Evolutionary conservation across 2,113 vertebrate species (phyloP), one percentile per base, ranked within the genome.

Genomic region (Atractosteus spatula): DNA sequence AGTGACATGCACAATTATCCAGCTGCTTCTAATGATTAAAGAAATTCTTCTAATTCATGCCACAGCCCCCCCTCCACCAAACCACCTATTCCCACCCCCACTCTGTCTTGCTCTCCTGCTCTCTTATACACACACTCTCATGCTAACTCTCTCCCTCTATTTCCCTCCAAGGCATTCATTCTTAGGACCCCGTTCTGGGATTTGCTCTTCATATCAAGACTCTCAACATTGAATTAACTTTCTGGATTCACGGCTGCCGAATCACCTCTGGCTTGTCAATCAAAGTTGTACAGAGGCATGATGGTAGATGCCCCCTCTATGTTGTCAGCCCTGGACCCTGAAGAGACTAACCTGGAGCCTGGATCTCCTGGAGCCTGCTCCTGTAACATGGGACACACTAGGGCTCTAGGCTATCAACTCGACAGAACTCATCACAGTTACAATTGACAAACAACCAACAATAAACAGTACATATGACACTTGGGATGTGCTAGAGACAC

Each of bases 11-110:
- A 78, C 82, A 80, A 85, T 88, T 86, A 86, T 73, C 68, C 76
- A 82, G 77, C 82, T 86, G 79, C 75, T 78, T 85, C 74, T 75
- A 79, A 74, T 84, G 77, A 85, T 89, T 82, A 86, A 86, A 84
- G 80, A 71, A 74, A 75, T 77, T 67, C 72, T 16, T 67, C 73
- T 70, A 79, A 82, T 82, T 74, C 55, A 29, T 69, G 78, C 72
- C 78, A 75, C 75, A 78, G 73, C 47, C 47, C 47, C 47, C 47
- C 47, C 10, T 51, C 5, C 47, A 51, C 47, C 5, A 5, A 29
- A 29, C 29, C 29, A 29, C 1, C 29, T 29, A 29, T 29, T 3
- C 29, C 8, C 64, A 12, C 29, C 63, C 55, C 64, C 54, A 66
- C 41, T 16, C 12, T 4, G 5, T 41, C 71, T 76, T 7, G 0